Percentiles rank a stretch among this genome's conserved stretches.
Conservation (phyloP, 2,888 invertebrate genomes). For the Ormyrus thymus region DNA sequence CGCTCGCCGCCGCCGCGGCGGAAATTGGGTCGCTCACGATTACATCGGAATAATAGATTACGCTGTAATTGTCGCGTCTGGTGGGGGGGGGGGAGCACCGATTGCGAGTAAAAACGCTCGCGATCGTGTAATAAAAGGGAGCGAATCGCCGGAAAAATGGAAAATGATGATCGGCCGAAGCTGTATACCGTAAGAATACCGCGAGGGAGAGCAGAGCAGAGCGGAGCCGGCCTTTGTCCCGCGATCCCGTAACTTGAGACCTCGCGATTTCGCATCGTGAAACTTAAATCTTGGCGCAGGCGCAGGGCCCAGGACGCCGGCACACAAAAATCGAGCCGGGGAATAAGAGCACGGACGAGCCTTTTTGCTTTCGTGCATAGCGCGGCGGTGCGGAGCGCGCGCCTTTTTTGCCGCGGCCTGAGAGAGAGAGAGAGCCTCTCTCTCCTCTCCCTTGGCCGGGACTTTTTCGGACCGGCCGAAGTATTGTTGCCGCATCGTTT, state of each 20-base stretch:
- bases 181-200: slow-evolving; percentile 38
- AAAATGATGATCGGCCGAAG: slow-evolving; percentile 26
- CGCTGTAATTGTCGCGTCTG: slow-evolving; percentile 37
- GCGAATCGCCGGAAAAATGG: slow-evolving; percentile 25
- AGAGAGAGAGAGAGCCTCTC: too few relatives aligned
- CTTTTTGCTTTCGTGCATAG: too few relatives aligned
- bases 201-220: not conserved
- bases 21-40: slow-evolving; percentile 40
- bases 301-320: not conserved
- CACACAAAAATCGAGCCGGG: not conserved
- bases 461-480: too few relatives aligned
- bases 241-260: slow-evolving; percentile 41
- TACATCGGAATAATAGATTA: slow-evolving; percentile 40
- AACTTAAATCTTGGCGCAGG: slow-evolving; percentile 21
- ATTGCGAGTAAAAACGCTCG: too few relatives aligned
- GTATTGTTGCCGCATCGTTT: too few relatives aligned
- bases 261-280: slow-evolving; percentile 36
- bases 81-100: not conserved
- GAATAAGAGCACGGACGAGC: too few relatives aligned
- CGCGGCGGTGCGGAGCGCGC: too few relatives aligned
- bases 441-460: too few relatives aligned
- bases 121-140: too few relatives aligned
- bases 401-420: too few relatives aligned
- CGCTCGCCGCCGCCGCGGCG: not conserved
- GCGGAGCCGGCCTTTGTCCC: slow-evolving; percentile 36